These are phyloP conservation scores for Zoanthus gigantus DNA, from an alignment of 92 coral and sea anemone species.

Conservation along the genomic window DNA sequence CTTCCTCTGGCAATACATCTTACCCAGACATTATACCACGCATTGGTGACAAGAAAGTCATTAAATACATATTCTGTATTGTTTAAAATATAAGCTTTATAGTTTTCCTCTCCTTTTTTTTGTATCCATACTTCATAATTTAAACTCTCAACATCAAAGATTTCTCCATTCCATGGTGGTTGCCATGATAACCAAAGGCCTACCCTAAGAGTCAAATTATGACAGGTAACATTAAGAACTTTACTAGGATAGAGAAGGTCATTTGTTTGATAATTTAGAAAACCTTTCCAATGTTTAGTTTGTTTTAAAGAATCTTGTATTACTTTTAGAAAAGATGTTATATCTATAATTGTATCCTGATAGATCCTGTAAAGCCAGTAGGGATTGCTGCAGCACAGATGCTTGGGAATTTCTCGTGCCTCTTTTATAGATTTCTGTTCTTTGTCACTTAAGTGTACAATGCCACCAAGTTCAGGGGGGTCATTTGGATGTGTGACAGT, in stretches of 20 bases:
- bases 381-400: conserved; percentile 89
- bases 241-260: conserved; percentile 72
- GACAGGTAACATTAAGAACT: conserved; percentile 79
- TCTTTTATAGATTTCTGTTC: conserved; percentile 67
- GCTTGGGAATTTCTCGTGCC: conserved; percentile 77
- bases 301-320: conserved; percentile 51
- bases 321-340: conserved; percentile 67
- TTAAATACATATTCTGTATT: conserved; percentile 75
- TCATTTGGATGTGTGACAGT: conserved; percentile 88
- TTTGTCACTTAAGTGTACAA: conserved; percentile 73
- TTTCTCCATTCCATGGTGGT: conserved; percentile 75
- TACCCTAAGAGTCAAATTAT: conserved; percentile 39
- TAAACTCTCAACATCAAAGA: conserved; percentile 42
- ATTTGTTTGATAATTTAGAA: background rate
- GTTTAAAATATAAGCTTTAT: conserved; percentile 78
- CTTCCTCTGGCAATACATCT: conserved; percentile 68
- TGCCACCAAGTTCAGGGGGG: conserved; percentile 90
- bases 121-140: conserved; percentile 98
- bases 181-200: conserved; percentile 80
- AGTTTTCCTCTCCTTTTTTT: conserved; percentile 59
- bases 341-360: conserved; percentile 92
- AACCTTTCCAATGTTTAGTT: conserved; percentile 30
- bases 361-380: conserved; percentile 95
- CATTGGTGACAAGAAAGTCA: conserved; percentile 62
- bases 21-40: conserved; percentile 83